Base-by-base conservation (phyloP, 2,888 invertebrate species). In the Colostygia pectinataria region DNA sequence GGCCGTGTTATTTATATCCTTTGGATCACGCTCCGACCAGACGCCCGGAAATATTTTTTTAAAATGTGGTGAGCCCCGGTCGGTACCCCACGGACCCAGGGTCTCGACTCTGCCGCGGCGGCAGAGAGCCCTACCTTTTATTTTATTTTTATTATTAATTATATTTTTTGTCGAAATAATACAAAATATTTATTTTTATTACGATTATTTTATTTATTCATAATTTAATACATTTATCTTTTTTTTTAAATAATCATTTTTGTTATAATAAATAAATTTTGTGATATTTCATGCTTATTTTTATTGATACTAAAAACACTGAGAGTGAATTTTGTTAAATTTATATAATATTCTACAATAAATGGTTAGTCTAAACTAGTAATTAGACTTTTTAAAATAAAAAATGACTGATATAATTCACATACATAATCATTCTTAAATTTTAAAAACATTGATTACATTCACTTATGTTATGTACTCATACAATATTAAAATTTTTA, bases 131-230 rank as follows among this genome's bases (percentile, higher is more conserved):
- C n/a, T n/a, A n/a, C n/a, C n/a, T n/a, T n/a, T n/a, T n/a, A n/a
- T n/a, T n/a, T n/a, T n/a, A n/a, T n/a, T n/a, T n/a, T n/a, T n/a
- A n/a, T n/a, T n/a, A n/a, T n/a, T n/a, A n/a, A n/a, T n/a, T n/a
- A n/a, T n/a, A n/a, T n/a, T n/a, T 15, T 15, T 3, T 15, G 15
- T 18, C 28, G 45, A 43, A 52, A 27, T 44, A 53, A 58, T 34
- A 55, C 48, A 46, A 39, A 29, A 38, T 4, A 20, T 54, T 68
- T 65, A 33, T 53, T 70, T 66, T 71, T 37, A 52, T 65, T 83
- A 80, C 71, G 74, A 79, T 83, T 77, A 83, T 83, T 86, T 83
- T 77, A 83, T 84, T 86, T 84, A 85, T 83, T 83, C 74, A 78
- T 77, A 61, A n/a, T 65, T 76, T 63, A 77, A 77, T 80, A 80